These are phyloP conservation scores for Diogma glabrata DNA, from an alignment of 2,888 invertebrate genomes.

Conservation along the genomic window DNA sequence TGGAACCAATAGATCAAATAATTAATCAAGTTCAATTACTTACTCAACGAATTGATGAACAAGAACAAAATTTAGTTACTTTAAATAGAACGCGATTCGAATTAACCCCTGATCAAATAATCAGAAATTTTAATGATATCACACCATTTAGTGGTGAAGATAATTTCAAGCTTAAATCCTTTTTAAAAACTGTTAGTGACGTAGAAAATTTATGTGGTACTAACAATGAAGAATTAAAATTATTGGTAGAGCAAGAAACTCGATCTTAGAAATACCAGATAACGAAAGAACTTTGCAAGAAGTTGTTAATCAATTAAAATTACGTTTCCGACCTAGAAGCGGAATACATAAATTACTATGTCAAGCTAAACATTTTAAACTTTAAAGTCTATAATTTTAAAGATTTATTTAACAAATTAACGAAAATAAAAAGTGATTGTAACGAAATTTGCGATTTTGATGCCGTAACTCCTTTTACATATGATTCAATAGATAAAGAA, in stretches of 20 bases:
- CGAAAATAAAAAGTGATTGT: background rate
- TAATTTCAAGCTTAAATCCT: background rate
- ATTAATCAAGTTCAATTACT: too few species aligned
- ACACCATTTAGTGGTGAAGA: background rate
- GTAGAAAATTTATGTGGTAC: background rate
- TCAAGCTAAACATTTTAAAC: background rate
- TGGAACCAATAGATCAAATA: too few species aligned
- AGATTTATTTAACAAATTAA: background rate
- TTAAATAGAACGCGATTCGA: background rate
- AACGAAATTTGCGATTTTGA: background rate
- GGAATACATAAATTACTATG: background rate
- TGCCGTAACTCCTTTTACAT: background rate
- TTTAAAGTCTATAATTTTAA: background rate
- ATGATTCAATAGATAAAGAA: background rate
- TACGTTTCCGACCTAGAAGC: background rate
- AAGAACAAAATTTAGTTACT: too few species aligned
- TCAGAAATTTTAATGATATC: background rate
- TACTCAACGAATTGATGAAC: too few species aligned
- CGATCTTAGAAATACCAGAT: background rate
- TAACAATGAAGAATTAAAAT: background rate
- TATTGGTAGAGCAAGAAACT: background rate
- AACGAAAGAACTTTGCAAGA: background rate
- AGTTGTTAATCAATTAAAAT: background rate
- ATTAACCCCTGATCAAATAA: background rate
- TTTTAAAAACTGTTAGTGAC: background rate